A percentile compares a stretch with the other conserved stretches of the same genome.
Conservation (phyloP, 2,888 invertebrate genomes). For the Artemia sp. region DNA sequence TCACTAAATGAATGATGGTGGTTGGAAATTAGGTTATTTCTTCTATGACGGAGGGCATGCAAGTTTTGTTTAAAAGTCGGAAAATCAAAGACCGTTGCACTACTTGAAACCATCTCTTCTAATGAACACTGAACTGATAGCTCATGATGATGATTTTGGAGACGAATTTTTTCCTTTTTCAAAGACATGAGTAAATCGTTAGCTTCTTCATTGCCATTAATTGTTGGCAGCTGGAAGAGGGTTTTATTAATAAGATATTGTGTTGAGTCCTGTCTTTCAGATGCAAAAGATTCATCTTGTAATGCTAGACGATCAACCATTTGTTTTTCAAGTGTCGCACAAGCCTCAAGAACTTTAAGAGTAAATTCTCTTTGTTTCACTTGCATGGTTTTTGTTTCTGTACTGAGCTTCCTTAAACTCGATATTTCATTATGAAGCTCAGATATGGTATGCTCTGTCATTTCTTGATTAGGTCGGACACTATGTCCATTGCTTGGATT, state of each 20-base stretch:
- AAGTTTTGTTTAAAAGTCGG: constrained; percentile 47
- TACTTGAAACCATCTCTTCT: constrained; percentile 49
- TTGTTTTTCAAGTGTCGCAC: constrained; percentile 53
- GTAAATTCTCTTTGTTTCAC: constrained; percentile 52
- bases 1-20: constrained; percentile 35
- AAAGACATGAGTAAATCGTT: constrained; percentile 18
- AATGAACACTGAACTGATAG: constrained; percentile 53
- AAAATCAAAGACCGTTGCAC: constrained; percentile 48
- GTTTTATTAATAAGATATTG: constrained; percentile 21
- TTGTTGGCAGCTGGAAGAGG: constrained; percentile 20
- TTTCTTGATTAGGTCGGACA: constrained; percentile 26
- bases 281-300: constrained; percentile 9
- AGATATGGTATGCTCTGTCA: constrained; percentile 26
- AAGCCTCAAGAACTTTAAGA: constrained; percentile 52
- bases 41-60: constrained; percentile 41
- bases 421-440: constrained; percentile 41
- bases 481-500: constrained; percentile 26
- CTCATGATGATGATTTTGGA: constrained; percentile 49
- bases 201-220: constrained; percentile 20
- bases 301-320: constrained; percentile 31
- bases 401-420: constrained; percentile 48
- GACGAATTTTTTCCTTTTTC: constrained; percentile 28
- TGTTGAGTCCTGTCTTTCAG: constrained; percentile 19
- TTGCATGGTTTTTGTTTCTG: constrained; percentile 50
- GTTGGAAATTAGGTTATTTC: constrained; percentile 34